These are phyloP conservation scores for Amphipoea lucens DNA, from an alignment of 2,888 invertebrate genomes.

Conservation along the genomic window DNA sequence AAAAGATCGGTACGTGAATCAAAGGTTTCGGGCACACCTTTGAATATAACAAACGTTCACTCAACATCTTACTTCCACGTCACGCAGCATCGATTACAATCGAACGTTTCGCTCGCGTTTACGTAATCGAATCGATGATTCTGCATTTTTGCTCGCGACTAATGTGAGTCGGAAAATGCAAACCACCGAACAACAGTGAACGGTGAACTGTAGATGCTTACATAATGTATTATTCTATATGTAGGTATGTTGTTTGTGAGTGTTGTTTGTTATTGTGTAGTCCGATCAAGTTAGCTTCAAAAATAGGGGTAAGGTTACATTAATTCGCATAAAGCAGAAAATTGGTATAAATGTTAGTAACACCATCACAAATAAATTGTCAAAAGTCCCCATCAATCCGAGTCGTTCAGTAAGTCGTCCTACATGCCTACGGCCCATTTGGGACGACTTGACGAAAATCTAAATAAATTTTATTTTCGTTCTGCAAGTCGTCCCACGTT, in stretches of 20 bases:
- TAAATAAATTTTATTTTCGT: too few relatives aligned
- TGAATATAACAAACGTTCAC: neutral
- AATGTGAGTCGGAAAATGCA: constrained; percentile 14
- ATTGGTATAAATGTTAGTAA: too few relatives aligned
- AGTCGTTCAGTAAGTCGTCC: too few relatives aligned
- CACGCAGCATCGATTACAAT: constrained; percentile 53
- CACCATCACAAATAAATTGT: too few relatives aligned
- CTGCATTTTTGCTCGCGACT: constrained; percentile 48
- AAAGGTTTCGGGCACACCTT: neutral
- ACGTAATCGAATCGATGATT: constrained; percentile 60
- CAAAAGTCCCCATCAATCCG: too few relatives aligned
- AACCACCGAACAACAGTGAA: neutral
- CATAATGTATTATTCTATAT: neutral
- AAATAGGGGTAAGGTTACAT: too few relatives aligned
- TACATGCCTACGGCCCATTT: too few relatives aligned
- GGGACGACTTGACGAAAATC: too few relatives aligned
- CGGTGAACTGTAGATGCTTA: neutral
- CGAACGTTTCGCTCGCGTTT: constrained; percentile 42
- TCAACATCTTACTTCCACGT: constrained; percentile 33
- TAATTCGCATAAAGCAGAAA: too few relatives aligned
- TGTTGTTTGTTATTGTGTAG: neutral
- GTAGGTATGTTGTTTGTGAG: neutral
- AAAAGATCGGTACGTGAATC: neutral
- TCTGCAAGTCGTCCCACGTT: too few relatives aligned
- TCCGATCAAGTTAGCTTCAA: too few relatives aligned